phyloP scores from a whole-genome alignment of 2,888 invertebrate species.

The Ischnura elegans region DNA sequence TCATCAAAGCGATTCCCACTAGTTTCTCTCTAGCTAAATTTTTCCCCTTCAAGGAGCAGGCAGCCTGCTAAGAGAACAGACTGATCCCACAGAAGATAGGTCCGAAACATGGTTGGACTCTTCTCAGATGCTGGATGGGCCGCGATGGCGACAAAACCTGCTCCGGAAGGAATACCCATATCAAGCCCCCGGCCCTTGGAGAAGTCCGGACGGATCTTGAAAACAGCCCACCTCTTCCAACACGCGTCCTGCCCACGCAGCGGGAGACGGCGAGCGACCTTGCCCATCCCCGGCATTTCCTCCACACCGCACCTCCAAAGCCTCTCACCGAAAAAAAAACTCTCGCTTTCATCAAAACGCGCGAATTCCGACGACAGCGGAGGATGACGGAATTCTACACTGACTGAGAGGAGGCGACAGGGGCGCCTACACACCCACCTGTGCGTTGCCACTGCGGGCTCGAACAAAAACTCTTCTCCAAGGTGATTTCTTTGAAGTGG shows the following conservation, averaged over 20 bases:
- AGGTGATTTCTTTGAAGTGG: background rate
- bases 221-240: background rate
- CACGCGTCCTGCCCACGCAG: background rate
- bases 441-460: background rate
- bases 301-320: background rate
- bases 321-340: background rate
- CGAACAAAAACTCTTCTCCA: background rate
- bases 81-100: background rate
- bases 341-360: background rate
- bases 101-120: background rate
- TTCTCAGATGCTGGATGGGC: background rate
- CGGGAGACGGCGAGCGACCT: background rate
- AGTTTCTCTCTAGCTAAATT: background rate
- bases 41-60: background rate
- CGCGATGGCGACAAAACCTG: background rate
- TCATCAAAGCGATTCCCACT: background rate
- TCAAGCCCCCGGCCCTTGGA: background rate
- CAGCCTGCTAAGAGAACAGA: background rate
- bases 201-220: background rate
- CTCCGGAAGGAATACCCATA: background rate
- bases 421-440: too few species aligned
- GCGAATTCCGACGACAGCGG: background rate
- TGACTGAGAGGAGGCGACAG: background rate
- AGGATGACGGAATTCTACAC: background rate
- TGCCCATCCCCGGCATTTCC: conserved; percentile 27